Base-by-base conservation (phyloP, 2,888 invertebrate genomes). In the Drosophila robusta region DNA sequence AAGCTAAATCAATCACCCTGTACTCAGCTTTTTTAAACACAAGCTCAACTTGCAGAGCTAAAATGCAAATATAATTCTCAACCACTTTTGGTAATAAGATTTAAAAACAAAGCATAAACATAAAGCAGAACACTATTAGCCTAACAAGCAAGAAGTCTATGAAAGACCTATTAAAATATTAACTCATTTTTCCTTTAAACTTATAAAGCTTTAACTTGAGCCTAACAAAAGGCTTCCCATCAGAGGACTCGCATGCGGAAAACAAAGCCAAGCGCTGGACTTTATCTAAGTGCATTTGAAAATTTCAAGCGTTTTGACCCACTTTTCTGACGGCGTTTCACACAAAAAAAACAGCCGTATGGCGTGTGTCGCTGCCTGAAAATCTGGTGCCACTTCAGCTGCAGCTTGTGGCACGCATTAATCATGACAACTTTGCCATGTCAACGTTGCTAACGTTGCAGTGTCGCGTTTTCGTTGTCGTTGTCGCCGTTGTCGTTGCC, bases 391-490 rank as follows among this genome's bases (percentile, higher is more conserved):
- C 62, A 63, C 65, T 66, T 69, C 62, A 56, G 58, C 16, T 72
- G 75, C 63, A 66, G 68, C 81, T 70, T 73, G 85, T 70, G 64
- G 72, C 71, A 74, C 78, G 80, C 86, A 83, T 88, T 83, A 86
- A 86, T 83, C 83, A 83, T 88, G 83, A 71, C 86, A 83, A 86
- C 88, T 77, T 79, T 73, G 80, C 68, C 86, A 67, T 79, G 77
- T 77, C 77, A 78, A 57, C 78, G 66, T 55, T 49, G 52, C 44
- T 32, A 63, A 24, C 54, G 56, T 63, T 47, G 64, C 45, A 38
- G 14, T 47, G 54, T 64, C 46, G 58, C 29, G n/a, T 55, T 63
- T 8, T 38, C 38, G 39, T 16, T 58, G 68, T 47, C 12, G 54
- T 44, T 39, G 41, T 38, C 16, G 12, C 12, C 22, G 39, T 41